A percentile compares a stretch with the other conserved stretches of the same genome.
These are phyloP conservation scores for Listronotus bonariensis DNA, from an alignment of 1,140 invertebrate species.

Conservation along the genomic window DNA sequence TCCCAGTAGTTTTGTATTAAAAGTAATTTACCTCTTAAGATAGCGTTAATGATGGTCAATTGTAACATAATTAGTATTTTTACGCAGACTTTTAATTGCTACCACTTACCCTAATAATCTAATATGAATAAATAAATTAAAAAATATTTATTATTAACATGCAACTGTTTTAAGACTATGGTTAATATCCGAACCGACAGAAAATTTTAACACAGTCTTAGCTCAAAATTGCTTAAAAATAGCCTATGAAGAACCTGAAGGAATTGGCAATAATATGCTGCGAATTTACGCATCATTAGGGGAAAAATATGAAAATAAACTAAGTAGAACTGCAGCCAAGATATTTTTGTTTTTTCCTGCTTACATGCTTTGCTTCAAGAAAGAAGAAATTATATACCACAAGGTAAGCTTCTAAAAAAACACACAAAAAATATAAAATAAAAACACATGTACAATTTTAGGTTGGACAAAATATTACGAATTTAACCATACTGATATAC, in stretches of 20 bases:
- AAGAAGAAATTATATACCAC: constrained; percentile 82
- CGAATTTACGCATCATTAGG: constrained; percentile 57
- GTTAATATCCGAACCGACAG: constrained; percentile 74
- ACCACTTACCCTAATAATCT: no score
- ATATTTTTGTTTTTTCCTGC: constrained; percentile 75
- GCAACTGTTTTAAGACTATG: constrained; percentile 67
- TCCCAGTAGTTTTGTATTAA: no score
- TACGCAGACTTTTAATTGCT: no score
- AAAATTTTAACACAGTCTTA: constrained; percentile 65
- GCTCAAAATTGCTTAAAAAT: constrained; percentile 68
- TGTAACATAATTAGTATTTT: no score
- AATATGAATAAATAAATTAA: no score
- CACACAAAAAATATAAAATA: neutral
- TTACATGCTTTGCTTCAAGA: constrained; percentile 89
- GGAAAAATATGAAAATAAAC: constrained; percentile 49
- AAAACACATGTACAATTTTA: constrained; percentile 29
- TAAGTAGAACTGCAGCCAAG: constrained; percentile 52
- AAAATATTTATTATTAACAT: no score
- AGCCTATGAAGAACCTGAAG: constrained; percentile 80
- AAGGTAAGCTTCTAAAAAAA: constrained; percentile 51
- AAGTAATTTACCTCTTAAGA: no score
- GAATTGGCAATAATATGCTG: constrained; percentile 64
- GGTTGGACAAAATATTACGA: constrained; percentile 91
- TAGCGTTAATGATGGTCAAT: no score
- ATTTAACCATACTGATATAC: constrained; percentile 83